Percentiles rank a stretch among this genome's conserved stretches.
Evolutionary conservation across 2,113 vertebrate genomes (phyloP).

Genomic region (Plectropomus leopardus): DNA sequence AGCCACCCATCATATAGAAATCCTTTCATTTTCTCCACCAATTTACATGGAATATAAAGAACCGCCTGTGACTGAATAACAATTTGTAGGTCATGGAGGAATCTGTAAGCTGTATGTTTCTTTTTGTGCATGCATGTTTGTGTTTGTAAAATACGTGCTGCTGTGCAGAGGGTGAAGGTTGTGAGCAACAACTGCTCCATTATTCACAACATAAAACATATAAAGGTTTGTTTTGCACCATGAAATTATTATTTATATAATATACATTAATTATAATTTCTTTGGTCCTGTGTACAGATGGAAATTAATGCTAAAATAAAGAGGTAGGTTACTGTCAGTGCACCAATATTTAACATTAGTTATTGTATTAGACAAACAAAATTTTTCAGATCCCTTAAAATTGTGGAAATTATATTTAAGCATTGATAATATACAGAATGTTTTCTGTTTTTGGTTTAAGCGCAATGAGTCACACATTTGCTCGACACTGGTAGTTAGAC

Average conservation of each 20-base stretch:
- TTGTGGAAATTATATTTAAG: fast-evolving
- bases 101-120: not conserved
- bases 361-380: not conserved
- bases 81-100: not conserved
- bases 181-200: slow-evolving; percentile 13
- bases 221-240: not conserved
- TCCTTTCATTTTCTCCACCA: not conserved
- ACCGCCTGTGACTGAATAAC: not conserved
- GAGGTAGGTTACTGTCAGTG: not conserved
- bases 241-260: not conserved
- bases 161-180: not conserved
- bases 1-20: slow-evolving; percentile 1
- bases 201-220: slow-evolving; percentile 3
- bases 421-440: not conserved
- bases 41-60: slow-evolving; percentile 28
- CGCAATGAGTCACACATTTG: slow-evolving; percentile 41
- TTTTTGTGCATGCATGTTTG: slow-evolving; percentile 23
- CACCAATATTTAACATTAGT: not conserved
- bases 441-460: slow-evolving; percentile 3
- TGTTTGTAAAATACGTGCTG: slow-evolving; percentile 3
- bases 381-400: not conserved
- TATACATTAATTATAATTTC: not conserved
- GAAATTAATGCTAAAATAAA: too few species aligned
- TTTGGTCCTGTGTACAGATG: not conserved
- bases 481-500: slow-evolving; percentile 18